These are phyloP conservation scores for Carettochelys insculpta DNA, from an alignment of 2,113 vertebrate species.

Conservation along the genomic window DNA sequence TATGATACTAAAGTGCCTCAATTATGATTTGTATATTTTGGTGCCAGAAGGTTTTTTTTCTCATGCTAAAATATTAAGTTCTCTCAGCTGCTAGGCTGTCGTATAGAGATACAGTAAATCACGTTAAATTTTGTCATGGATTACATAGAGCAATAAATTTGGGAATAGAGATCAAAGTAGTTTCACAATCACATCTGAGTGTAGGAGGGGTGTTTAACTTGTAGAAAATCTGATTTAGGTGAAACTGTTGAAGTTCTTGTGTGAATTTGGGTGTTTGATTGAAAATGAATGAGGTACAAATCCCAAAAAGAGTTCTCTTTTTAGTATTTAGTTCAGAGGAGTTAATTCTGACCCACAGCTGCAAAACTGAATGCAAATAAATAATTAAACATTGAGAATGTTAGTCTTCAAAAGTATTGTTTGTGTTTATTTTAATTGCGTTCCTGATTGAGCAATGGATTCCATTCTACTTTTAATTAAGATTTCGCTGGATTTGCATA, in stretches of 20 bases:
- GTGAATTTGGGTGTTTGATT: slow-evolving; percentile 73
- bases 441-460: slow-evolving; percentile 60
- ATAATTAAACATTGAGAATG: slow-evolving; percentile 54
- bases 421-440: slow-evolving; percentile 70
- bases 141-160: slow-evolving; percentile 83
- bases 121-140: slow-evolving; percentile 86
- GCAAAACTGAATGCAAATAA: slow-evolving; percentile 47
- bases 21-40: slow-evolving; percentile 79
- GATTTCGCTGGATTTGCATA: slow-evolving; percentile 1
- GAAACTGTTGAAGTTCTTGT: slow-evolving; percentile 76
- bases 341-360: slow-evolving; percentile 68
- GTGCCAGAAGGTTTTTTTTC: slow-evolving; percentile 82
- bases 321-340: slow-evolving; percentile 59
- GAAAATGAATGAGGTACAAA: slow-evolving; percentile 73
- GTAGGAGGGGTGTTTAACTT: slow-evolving; percentile 81
- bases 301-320: slow-evolving; percentile 65
- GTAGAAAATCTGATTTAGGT: slow-evolving; percentile 86
- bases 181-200: slow-evolving; percentile 81
- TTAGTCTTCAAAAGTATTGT: slow-evolving; percentile 24
- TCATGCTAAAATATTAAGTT: slow-evolving; percentile 86
- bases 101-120: slow-evolving; percentile 85
- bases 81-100: slow-evolving; percentile 84
- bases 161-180: slow-evolving; percentile 83
- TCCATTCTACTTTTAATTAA: slow-evolving; percentile 55
- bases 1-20: slow-evolving; percentile 75